Evolutionary conservation across 2,888 invertebrate genomes (phyloP), one percentile per base, ranked within the genome.

Genomic region (Conops quadrifasciatus): DNA sequence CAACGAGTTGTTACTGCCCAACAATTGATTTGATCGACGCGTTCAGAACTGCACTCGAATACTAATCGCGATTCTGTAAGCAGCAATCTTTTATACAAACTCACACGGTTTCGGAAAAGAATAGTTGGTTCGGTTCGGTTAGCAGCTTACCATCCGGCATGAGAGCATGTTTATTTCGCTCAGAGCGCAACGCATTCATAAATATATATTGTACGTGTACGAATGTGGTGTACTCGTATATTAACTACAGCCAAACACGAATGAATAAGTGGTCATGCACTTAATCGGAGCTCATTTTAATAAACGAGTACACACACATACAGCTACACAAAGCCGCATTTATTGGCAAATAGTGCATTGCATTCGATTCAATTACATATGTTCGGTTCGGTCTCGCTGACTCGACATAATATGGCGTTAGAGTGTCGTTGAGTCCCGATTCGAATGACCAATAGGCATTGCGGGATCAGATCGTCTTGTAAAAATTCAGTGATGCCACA

Each of bases 61-160:
- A 84, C 84, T 84, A 84, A 82, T 81, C 83, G 82, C 82, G 83
- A 83, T 51, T 60, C 60, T 68, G 68, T 68, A 51, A 49, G 68
- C 43, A 49, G 51, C 68, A 62, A 62, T 51, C 68, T 68, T 68
- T 62, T 68, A 68, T 68, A 68, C 68, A 62, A 62, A 68, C 7
- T 60, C 60, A 53, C 49, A 28, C 60, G 49, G 62, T 51, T 51
- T 51, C 67, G 62, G 62, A 63, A 26, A 68, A 68, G 68, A 68
- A 68, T 68, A 62, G 62, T 15, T 45, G 43, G 67, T 19, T 68
- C 62, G 60, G 30, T 5, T 66, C 53, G 49, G 19, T 24, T 26
- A 28, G 36, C 21, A 64, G 16, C 47, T 21, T 24, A 60, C 68
- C 13, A 53, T 21, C 24, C 7, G 49, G 56, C 21, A 36, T 36